Evolutionary conservation across 2,888 invertebrate species (phyloP), one percentile per base, ranked within the genome.

Genomic region (Diplolepis rosae): DNA sequence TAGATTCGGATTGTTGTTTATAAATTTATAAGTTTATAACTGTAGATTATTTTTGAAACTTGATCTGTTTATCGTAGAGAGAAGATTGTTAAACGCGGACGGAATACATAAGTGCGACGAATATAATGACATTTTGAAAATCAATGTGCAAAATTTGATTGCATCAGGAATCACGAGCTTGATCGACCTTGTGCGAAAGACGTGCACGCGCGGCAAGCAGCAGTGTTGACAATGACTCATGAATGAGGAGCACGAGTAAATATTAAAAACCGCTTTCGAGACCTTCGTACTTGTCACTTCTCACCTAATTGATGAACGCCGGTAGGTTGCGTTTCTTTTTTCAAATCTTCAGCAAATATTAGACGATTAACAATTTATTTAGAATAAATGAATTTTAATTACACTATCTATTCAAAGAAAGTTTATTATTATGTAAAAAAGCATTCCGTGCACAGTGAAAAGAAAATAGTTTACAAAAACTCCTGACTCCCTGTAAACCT

Each of bases 131-230:
- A 48, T 48, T 22, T 48, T 48, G 9, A 9, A 48, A 48, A 48
- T 48, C 48, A 9, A 48, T 48, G 48, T 48, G 18, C 22, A 48
- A 18, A 48, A 48, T 48, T 48, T 22, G 22, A 48, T 48, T 48
- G 22, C 48, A 48, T 48, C 48, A 48, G 18, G 11, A 48, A 48
- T 48, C 18, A 22, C 18, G 48, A 48, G 22, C 48, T 48, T 48
- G 48, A 48, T 48, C 48, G 48, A 48, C 48, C 48, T 48, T 48
- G 48, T 48, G 48, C 48, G 22, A 48, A 48, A 48, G 48, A 22
- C 22, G 22, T 48, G 18, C 48, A 48, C 48, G 48, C 48, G 48
- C 22, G 48, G 48, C 48, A 22, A 48, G 3, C 18, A 48, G 0
- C 48, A 11, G 22, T 48, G 22, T 48, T 48, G 48, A 48, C 18